A percentile compares a stretch with the other conserved stretches of the same genome.
These are phyloP conservation scores for Montipora sp. DNA, from an alignment of 64 coral and sea anemone genomes.

Conservation along the genomic window DNA sequence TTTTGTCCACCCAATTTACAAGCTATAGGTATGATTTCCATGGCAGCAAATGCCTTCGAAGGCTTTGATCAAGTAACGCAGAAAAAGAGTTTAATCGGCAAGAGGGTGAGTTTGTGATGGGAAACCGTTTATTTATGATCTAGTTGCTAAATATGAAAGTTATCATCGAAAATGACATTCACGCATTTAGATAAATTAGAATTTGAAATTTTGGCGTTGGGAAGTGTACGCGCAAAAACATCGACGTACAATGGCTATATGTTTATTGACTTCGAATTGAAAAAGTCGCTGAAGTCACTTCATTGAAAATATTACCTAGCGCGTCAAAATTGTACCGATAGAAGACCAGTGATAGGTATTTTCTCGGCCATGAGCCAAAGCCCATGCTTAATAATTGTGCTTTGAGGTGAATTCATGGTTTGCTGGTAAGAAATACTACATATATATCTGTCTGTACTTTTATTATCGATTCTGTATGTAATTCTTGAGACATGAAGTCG, in stretches of 20 bases:
- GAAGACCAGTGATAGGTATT: no score
- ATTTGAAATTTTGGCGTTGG: not conserved
- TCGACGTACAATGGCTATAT: not conserved
- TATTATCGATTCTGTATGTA: no score
- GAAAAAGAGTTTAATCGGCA: constrained; percentile 41
- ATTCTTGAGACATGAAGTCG: no score
- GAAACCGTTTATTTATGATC: constrained; percentile 29
- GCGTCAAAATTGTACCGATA: constrained; percentile 9
- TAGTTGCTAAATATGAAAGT: constrained; percentile 26
- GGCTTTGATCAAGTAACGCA: constrained; percentile 48
- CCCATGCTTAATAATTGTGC: not conserved
- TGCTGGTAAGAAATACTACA: no score
- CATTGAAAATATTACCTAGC: constrained; percentile 35
- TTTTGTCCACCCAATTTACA: not conserved
- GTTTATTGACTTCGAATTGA: constrained; percentile 46
- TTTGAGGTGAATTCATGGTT: not conserved
- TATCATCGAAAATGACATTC: not conserved
- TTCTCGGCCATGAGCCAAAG: no score
- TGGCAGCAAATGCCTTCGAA: constrained; percentile 53
- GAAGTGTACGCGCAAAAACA: not conserved
- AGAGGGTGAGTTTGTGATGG: constrained; percentile 23
- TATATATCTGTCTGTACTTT: no score
- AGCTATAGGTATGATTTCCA: constrained; percentile 5
- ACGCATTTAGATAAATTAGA: not conserved
- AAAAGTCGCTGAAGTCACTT: constrained; percentile 42